phyloP scores from a whole-genome alignment of 2,113 vertebrate genomes.

The Triplophysa rosa region DNA sequence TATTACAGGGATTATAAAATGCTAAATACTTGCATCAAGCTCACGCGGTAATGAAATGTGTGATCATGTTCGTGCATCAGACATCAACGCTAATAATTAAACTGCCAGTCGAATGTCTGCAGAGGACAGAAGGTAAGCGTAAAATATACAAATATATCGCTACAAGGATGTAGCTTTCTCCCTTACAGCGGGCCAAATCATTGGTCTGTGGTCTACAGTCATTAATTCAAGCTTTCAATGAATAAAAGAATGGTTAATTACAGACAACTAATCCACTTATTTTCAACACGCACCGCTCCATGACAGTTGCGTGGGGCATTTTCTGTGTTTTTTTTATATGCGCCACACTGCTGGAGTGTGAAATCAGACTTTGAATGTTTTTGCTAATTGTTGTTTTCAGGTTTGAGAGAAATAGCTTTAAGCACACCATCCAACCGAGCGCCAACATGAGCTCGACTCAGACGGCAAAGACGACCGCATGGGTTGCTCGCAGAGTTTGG shows the following conservation, averaged over 20 bases:
- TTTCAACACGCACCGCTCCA: conserved; percentile 17
- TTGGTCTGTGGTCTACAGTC: conserved; percentile 66
- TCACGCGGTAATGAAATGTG: conserved; percentile 39
- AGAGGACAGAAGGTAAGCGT: conserved; percentile 52
- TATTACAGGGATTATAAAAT: conserved; percentile 7
- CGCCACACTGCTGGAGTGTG: neutral
- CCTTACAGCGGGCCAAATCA: conserved; percentile 66
- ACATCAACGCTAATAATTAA: conserved; percentile 31
- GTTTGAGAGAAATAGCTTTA: conserved; percentile 40
- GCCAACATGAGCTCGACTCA: conserved; percentile 38
- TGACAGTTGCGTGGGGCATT: conserved; percentile 2
- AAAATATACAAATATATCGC: conserved; percentile 61
- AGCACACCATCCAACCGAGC: conserved; percentile 33
- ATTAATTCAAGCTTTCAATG: conserved; percentile 68
- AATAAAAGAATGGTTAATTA: conserved; percentile 71
- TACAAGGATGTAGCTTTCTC: conserved; percentile 67
- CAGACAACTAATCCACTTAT: conserved; percentile 48
- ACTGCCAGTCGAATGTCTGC: conserved; percentile 18
- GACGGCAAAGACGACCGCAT: conserved; percentile 26
- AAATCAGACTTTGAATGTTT: conserved; percentile 29
- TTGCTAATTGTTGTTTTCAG: conserved; percentile 41
- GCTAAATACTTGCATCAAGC: conserved; percentile 31
- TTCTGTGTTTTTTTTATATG: conserved; percentile 16
- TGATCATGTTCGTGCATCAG: conserved; percentile 31
- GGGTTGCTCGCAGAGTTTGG: conserved; percentile 30